phyloP scores from a whole-genome alignment of 2,113 vertebrate genomes.

The Tiliqua scincoides region DNA sequence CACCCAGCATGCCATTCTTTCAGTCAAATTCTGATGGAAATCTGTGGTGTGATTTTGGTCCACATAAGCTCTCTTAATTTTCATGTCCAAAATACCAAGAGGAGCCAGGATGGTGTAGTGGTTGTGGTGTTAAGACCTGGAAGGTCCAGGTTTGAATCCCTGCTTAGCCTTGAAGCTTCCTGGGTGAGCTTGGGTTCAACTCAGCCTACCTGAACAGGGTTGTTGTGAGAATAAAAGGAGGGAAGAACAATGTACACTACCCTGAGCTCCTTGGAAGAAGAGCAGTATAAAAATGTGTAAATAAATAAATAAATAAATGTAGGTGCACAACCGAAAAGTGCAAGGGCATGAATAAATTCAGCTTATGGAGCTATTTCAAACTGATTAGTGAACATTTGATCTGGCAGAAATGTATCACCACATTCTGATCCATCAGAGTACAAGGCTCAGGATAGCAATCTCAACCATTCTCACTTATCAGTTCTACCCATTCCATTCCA shows the following conservation, averaged over 20 bases:
- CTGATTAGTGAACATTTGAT: background rate
- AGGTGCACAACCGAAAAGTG: background rate
- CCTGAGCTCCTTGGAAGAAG: too few species aligned
- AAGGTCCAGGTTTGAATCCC: too few species aligned
- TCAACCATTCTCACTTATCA: background rate
- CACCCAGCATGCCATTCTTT: background rate
- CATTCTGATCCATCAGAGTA: background rate
- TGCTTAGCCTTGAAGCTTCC: too few species aligned
- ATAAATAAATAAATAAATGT: too few species aligned
- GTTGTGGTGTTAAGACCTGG: too few species aligned
- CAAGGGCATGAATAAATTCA: background rate
- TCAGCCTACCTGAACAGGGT: too few species aligned
- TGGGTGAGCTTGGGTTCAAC: too few species aligned
- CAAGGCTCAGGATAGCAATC: background rate
- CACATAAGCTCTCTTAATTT: background rate
- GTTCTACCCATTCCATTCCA: background rate
- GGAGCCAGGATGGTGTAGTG: too few species aligned
- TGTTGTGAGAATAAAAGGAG: too few species aligned
- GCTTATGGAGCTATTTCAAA: background rate
- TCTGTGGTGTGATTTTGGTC: constrained; percentile 22
- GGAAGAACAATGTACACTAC: too few species aligned
- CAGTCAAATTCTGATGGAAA: constrained; percentile 27
- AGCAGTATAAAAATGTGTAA: too few species aligned
- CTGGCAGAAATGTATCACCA: background rate
- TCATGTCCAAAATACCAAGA: constrained; percentile 15